Evolutionary conservation across 1,140 invertebrate genomes (phyloP), one percentile per base, ranked within the genome.

Genomic region (Leucophenga varia): DNA sequence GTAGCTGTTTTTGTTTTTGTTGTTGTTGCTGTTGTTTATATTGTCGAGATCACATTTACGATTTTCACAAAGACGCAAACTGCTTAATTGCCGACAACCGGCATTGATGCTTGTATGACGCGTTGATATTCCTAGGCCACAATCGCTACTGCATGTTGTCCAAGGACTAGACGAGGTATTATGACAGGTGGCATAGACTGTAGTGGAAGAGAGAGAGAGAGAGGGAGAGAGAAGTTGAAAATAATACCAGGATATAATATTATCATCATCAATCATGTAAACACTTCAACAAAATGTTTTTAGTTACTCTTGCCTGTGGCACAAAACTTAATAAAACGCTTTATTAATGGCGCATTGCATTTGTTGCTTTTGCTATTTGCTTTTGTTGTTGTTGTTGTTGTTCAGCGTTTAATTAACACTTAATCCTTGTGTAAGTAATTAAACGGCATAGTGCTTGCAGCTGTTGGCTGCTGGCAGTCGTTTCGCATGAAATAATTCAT

Each of bases 71-170:
- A 87, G 67, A 32, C 85, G 76, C 10, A 80, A 82, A 68, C 86
- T 83, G 52, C 80, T 82, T 32, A 78, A 75, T 45, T 81, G 75
- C 31, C 73, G 69, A 59, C 84, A 85, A 22, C 78, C 73, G n/a
- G 76, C 70, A 57, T 83, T 83, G 49, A 82, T 76, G 55, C 80
- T 82, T 1, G 82, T 82, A 44, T 81, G 72, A n/a, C 85, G 71
- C 17, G 80, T 77, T 16, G 84, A 85, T 13, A 84, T 67, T 3
- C 86, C 86, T 13, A 81, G 75, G 13, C 84, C 86, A 59, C 86
- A 88, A 5, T 70, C 64, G 6, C 73, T 76, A 8, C 83, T 84
- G 65, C 86, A 88, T 2, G 72, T 58, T 4, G 80, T 80, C 86
- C 86, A 88, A 22, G 79, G 76, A 5, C 81, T 80, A 44, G 70